Base-by-base conservation (phyloP, 2,797 vertebrate species). In the Gobio occitaniae region DNA sequence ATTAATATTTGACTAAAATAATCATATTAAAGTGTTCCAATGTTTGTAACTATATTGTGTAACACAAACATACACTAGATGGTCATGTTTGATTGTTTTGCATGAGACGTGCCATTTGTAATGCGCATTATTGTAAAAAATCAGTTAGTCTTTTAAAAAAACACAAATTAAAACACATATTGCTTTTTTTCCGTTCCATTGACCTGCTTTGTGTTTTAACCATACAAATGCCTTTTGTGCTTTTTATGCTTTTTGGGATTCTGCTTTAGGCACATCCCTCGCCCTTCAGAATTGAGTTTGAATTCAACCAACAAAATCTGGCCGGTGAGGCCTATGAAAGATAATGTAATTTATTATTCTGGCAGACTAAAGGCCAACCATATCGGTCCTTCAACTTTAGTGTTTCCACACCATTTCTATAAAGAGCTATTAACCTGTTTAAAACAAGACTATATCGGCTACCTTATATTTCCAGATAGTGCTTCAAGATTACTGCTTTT, bases 381-480 rank as follows among this genome's bases (percentile, higher is more conserved):
- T 84, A 84, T 69, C 63, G 75, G 41, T 78, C 74, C 75, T 84
- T 86, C 84, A 70, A 59, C 78, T 76, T 71, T 68, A 83, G 25
- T 78, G 59, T 89, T 86, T 87, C 84, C 82, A 86, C 76, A 83
- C 80, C 82, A 84, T 89, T 87, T 88, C 54, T 77, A 87, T 83
- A 86, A 89, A 87, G 79, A 50, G 86, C 79, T 86, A 84, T 87
- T 86, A 86, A 85, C 88, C 88, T 87, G 82, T 52, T 80, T 84
- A 32, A 80, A 63, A 66, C n/a, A 3, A 65, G 78, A 76, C 74
- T 66, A 74, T 59, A 74, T 81, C n/a, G 15, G 21, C 69, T 65
- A 82, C 83, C 70, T 52, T 84, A 82, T 85, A 86, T 47, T 74
- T 82, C n/a, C 17, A 36, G 52, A 77, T 86, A 86, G 82, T 11